Percentiles rank a stretch among this genome's conserved stretches.
Conservation (phyloP, 37 sponge, comb jelly and placozoan genomes). For the Hormiphora californensis region DNA sequence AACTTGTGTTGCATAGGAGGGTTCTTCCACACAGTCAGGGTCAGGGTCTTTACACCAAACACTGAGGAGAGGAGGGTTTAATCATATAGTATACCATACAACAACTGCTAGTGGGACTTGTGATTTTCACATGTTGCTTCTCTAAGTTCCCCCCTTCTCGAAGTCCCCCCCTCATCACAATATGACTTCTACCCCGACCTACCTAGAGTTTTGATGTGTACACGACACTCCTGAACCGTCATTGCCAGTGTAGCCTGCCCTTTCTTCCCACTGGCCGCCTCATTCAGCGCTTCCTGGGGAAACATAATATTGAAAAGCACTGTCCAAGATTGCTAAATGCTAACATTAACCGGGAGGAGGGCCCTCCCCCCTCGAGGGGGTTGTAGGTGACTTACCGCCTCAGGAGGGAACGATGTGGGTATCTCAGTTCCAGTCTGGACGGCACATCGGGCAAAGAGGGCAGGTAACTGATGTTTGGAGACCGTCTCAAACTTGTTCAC, state of each 20-base stretch:
- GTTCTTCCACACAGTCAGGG: conserved; percentile 81
- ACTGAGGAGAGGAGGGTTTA: conserved; percentile 71
- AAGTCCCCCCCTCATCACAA: too few relatives aligned
- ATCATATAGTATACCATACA: too few relatives aligned
- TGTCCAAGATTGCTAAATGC: too few relatives aligned
- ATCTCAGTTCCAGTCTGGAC: conserved; percentile 23
- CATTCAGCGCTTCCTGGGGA: conserved; percentile 24
- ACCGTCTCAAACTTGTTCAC: conserved; percentile 90
- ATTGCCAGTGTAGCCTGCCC: conserved; percentile 20
- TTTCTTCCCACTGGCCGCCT: conserved; percentile 27
- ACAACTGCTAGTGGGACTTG: too few relatives aligned
- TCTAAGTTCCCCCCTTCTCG: too few relatives aligned
- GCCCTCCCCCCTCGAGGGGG: neutral
- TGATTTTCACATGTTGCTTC: too few relatives aligned
- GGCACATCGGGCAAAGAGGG: conserved; percentile 66
- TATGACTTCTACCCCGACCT: too few relatives aligned
- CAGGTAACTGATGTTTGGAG: conserved; percentile 76
- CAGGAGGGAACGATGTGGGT: conserved; percentile 39
- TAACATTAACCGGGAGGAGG: too few relatives aligned
- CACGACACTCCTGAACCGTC: conserved; percentile 25
- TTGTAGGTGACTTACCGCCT: neutral
- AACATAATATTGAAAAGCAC: neutral
- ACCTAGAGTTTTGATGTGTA: conserved; percentile 45
- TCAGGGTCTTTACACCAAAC: conserved; percentile 93
- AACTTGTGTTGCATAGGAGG: conserved; percentile 68